Evolutionary conservation across 2,113 vertebrate genomes (phyloP).

Genomic region (Egretta garzetta): DNA sequence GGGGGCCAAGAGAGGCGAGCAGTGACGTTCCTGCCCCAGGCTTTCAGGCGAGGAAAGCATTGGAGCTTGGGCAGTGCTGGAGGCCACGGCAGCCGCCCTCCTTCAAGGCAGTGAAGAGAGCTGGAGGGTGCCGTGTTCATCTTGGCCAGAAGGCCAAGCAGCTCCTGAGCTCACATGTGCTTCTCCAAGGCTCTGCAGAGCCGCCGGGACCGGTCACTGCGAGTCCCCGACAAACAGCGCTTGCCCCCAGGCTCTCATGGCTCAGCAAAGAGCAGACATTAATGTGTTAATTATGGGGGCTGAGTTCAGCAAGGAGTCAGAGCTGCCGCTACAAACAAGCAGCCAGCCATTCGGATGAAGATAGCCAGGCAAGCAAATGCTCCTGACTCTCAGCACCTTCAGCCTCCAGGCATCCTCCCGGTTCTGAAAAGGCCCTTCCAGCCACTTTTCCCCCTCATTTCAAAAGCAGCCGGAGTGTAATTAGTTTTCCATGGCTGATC

Average conservation of each 20-base stretch:
- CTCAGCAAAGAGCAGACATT: neutral
- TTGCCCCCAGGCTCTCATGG: neutral
- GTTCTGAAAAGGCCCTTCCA: neutral
- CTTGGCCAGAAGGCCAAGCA: neutral
- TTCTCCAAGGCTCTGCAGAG: neutral
- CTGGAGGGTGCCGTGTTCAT: neutral
- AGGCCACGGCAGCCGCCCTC: neutral
- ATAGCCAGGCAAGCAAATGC: fast-evolving
- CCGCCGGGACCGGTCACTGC: fast-evolving
- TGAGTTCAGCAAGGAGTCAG: neutral
- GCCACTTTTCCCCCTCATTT: neutral
- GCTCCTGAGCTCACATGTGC: neutral
- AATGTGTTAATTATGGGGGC: neutral
- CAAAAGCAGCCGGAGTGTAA: neutral
- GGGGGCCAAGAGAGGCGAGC: neutral
- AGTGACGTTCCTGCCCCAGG: fast-evolving
- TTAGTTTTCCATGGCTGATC: neutral
- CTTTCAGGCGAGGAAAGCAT: fast-evolving
- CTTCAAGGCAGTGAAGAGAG: neutral
- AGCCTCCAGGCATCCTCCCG: neutral
- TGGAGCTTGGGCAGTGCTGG: fast-evolving
- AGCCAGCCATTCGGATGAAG: neutral
- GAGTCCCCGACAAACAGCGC: neutral
- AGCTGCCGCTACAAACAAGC: neutral
- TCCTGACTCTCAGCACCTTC: neutral